Base-by-base conservation (phyloP, 2,888 invertebrate species). In the Siphonodentalium dalli region DNA sequence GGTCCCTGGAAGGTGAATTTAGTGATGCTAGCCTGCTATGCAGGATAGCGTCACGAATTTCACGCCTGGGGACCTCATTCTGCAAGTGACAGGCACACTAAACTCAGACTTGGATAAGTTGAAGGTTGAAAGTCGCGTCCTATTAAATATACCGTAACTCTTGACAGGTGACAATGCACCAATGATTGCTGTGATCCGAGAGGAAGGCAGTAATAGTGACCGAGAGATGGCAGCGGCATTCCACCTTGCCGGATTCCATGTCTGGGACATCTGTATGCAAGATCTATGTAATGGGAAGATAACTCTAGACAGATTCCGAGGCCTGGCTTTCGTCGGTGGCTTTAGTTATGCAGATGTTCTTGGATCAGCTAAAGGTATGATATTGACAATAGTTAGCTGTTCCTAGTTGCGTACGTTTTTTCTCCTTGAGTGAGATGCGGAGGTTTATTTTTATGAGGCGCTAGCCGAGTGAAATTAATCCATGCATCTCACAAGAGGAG, bases 331-430 rank as follows among this genome's bases (percentile, higher is more conserved):
- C 80, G 97, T 97, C 0, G 98, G 95, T 38, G 99, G 99, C n/a
- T 99, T 99, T 82, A 97, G 96, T 82, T 98, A 96, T 82, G 97
- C 95, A 37, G 94, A 94, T 90, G 98, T 97, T 0, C 85, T 97
- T 44, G 98, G 98, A 5, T 96, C 97, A 0, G 97, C 94, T 0
- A 97, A 95, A 84, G 84, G 83, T 79, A 44, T 38, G 21, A 33
- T 18, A 21, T 34, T 9, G 24, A 2, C 18, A 35, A 1, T 18
- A 18, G 13, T n/a, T n/a, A n/a, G n/a, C n/a, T n/a, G n/a, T n/a
- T n/a, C n/a, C n/a, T n/a, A n/a, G n/a, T n/a, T n/a, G n/a, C n/a
- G n/a, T n/a, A n/a, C n/a, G n/a, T n/a, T n/a, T n/a, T n/a, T n/a
- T n/a, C n/a, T n/a, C n/a, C n/a, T n/a, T n/a, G n/a, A n/a, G n/a